Evolutionary conservation across 2,113 vertebrate genomes (phyloP).

Genomic region (Brachyhypopomus occidentalis): DNA sequence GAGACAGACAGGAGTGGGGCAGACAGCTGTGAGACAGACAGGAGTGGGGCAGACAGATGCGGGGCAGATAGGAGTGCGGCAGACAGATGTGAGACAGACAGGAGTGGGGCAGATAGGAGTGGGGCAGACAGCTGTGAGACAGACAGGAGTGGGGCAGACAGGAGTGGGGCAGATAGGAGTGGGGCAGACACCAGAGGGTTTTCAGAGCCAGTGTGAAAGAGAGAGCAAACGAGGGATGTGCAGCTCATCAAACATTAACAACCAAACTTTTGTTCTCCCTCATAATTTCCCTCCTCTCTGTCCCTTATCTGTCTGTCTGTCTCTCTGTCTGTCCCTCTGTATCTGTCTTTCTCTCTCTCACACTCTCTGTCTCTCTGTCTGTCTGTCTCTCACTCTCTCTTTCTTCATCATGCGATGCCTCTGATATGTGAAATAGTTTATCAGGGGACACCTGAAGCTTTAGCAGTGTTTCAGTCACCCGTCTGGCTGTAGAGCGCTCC

Average conservation of each 20-base stretch:
- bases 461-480: too few species aligned
- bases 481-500: too few species aligned
- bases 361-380: not conserved
- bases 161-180: not conserved
- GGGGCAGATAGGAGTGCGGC: not conserved
- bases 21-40: too few species aligned
- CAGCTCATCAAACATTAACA: conserved; percentile 18
- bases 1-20: too few species aligned
- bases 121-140: not conserved
- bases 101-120: not conserved
- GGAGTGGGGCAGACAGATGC: not conserved
- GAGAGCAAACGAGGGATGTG: not conserved
- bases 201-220: not conserved
- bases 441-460: too few species aligned
- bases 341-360: not conserved
- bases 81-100: not conserved
- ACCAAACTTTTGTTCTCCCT: not conserved
- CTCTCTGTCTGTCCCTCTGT: not conserved
- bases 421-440: too few species aligned
- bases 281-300: too few species aligned
- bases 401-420: not conserved
- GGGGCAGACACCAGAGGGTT: too few species aligned
- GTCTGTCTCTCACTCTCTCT: not conserved
- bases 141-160: not conserved
- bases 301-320: not conserved